Conservation (phyloP, 2,797 vertebrate species). For the Siniperca scherzeri region DNA sequence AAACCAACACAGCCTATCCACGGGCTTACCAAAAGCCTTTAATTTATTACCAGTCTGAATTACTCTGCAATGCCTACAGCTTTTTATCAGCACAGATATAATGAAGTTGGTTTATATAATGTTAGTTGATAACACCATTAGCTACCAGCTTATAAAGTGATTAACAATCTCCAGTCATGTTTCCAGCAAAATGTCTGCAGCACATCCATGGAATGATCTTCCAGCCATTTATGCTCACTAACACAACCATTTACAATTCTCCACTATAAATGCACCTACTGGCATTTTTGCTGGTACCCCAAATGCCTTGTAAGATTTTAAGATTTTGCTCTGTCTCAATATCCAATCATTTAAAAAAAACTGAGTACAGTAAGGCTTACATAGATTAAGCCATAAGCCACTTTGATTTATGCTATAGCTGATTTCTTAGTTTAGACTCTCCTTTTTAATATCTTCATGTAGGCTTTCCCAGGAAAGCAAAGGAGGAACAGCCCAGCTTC, state of each 20-base stretch:
- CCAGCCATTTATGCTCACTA: background rate
- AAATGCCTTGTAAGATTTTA: background rate
- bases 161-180: slow-evolving; percentile 21
- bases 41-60: slow-evolving; percentile 49
- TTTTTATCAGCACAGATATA: slow-evolving; percentile 41
- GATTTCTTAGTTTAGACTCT: slow-evolving; percentile 26
- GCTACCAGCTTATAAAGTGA: slow-evolving; percentile 22
- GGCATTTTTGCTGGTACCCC: background rate
- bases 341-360: slow-evolving; percentile 5
- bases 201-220: background rate
- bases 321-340: slow-evolving; percentile 2
- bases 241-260: slow-evolving; percentile 14
- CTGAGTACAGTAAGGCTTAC: background rate
- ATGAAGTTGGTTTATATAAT: slow-evolving; percentile 29
- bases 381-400: slow-evolving; percentile 12
- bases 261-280: background rate
- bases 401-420: slow-evolving; percentile 23
- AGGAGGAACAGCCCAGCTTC: slow-evolving; percentile 39
- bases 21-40: slow-evolving; percentile 46
- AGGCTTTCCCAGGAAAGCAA: slow-evolving; percentile 28
- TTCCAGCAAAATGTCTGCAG: slow-evolving; percentile 26
- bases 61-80: slow-evolving; percentile 33
- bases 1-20: slow-evolving; percentile 24
- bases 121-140: slow-evolving; percentile 24
- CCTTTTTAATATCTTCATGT: slow-evolving; percentile 15